Evolutionary conservation across 2,797 vertebrate species (phyloP).

Genomic region (Etheostoma perlongum): DNA sequence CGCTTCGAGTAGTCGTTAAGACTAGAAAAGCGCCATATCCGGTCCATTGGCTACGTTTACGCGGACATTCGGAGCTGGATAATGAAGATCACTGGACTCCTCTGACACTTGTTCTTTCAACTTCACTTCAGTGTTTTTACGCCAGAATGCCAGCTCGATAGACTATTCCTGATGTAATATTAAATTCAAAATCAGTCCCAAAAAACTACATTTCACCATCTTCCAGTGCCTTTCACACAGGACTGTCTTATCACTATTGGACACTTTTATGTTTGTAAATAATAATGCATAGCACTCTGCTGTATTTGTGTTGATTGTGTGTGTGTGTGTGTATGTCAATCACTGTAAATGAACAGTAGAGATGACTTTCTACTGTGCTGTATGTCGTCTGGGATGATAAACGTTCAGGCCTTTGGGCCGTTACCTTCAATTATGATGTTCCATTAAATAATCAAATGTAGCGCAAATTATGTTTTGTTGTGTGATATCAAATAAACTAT

Average conservation of each 20-base stretch:
- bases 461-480: constrained; percentile 4
- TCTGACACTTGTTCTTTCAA: neutral
- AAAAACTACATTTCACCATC: too few species aligned
- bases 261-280: neutral
- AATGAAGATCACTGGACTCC: neutral
- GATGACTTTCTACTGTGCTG: constrained; percentile 12
- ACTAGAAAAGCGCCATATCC: too few species aligned
- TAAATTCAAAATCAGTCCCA: neutral
- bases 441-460: constrained; percentile 39
- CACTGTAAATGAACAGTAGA: constrained; percentile 6
- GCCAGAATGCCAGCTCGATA: neutral
- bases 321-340: neutral
- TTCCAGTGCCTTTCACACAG: neutral
- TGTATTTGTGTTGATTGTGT: constrained; percentile 22
- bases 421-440: constrained; percentile 32
- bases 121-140: neutral
- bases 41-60: too few species aligned
- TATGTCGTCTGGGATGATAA: constrained; percentile 16
- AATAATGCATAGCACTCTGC: constrained; percentile 28
- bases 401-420: constrained; percentile 6
- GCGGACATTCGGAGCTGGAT: neutral
- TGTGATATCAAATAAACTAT: constrained; percentile 34
- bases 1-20: too few species aligned
- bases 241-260: neutral
- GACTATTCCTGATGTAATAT: neutral